phyloP scores from a whole-genome alignment of 2,113 vertebrate species.

The Callionymus lyra region DNA sequence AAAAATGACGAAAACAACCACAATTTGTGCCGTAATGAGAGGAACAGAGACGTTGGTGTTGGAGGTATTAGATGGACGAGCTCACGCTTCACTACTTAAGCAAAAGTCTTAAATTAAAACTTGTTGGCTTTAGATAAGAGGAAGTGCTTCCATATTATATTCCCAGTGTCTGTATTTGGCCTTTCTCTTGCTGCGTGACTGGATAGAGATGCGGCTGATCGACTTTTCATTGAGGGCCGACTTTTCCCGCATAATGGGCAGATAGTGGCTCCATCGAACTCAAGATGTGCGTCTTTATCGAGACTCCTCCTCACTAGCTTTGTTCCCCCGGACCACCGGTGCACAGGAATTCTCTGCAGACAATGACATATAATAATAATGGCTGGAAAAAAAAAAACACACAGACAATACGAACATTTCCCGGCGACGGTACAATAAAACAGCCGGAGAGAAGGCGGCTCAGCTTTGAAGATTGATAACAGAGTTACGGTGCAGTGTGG shows the following conservation, averaged over 20 bases:
- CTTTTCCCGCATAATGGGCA: constrained; percentile 48
- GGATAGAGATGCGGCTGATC: constrained; percentile 16
- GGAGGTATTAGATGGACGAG: constrained; percentile 1
- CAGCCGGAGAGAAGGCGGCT: constrained; percentile 41
- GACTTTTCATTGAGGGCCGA: constrained; percentile 33
- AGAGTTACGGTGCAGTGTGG: constrained; percentile 48
- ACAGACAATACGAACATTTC: constrained; percentile 45
- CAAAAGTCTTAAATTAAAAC: constrained; percentile 16
- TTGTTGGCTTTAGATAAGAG: constrained; percentile 35
- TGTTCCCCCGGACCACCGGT: constrained; percentile 35
- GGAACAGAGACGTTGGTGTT: too few species aligned
- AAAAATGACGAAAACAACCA: too few species aligned
- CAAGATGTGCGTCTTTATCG: constrained; percentile 46
- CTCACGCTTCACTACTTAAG: neutral
- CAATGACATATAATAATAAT: constrained; percentile 42
- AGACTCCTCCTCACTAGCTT: constrained; percentile 36
- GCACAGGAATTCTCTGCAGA: constrained; percentile 34
- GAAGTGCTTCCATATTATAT: constrained; percentile 29
- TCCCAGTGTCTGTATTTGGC: constrained; percentile 33
- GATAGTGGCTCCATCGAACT: constrained; percentile 45
- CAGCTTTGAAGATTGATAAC: constrained; percentile 53
- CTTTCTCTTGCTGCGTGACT: constrained; percentile 28
- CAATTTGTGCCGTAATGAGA: too few species aligned
- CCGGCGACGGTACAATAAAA: constrained; percentile 44
- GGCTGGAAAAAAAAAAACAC: constrained; percentile 38